A percentile compares a stretch with the other conserved stretches of the same genome.
Conservation (phyloP, 2,113 vertebrate genomes). For the Abramis brama region DNA sequence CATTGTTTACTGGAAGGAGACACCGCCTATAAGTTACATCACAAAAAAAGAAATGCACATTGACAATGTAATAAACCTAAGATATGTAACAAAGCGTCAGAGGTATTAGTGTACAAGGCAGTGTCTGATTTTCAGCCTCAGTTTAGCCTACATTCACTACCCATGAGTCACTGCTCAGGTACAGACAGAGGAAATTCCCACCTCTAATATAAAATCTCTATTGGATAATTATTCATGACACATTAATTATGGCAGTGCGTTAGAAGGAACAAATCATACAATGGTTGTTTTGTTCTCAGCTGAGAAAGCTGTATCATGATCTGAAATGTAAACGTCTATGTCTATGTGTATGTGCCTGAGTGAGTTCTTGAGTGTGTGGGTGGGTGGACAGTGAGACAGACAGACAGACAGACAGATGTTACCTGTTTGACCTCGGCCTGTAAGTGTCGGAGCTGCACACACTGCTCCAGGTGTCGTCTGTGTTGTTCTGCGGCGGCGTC, state of each 20-base stretch:
- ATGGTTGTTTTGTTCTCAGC: neutral
- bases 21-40: neutral
- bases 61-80: neutral
- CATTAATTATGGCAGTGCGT: neutral
- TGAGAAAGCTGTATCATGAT: neutral
- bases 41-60: neutral
- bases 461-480: slow-evolving; percentile 94
- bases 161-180: slow-evolving; percentile 33
- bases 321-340: neutral
- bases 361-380: neutral
- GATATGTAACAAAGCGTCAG: neutral
- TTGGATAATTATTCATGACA: neutral
- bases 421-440: slow-evolving; percentile 99
- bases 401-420: slow-evolving; percentile 3
- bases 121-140: slow-evolving; percentile 43
- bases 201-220: neutral
- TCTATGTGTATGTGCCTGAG: neutral
- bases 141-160: slow-evolving; percentile 29
- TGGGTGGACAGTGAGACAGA: neutral
- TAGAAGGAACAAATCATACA: neutral
- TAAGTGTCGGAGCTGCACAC: slow-evolving; percentile 94
- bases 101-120: neutral
- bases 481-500: slow-evolving; percentile 92
- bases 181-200: slow-evolving; percentile 29
- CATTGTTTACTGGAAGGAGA: neutral